Base-by-base conservation (phyloP, 2,888 invertebrate genomes). In the Drosophila subquinaria region DNA sequence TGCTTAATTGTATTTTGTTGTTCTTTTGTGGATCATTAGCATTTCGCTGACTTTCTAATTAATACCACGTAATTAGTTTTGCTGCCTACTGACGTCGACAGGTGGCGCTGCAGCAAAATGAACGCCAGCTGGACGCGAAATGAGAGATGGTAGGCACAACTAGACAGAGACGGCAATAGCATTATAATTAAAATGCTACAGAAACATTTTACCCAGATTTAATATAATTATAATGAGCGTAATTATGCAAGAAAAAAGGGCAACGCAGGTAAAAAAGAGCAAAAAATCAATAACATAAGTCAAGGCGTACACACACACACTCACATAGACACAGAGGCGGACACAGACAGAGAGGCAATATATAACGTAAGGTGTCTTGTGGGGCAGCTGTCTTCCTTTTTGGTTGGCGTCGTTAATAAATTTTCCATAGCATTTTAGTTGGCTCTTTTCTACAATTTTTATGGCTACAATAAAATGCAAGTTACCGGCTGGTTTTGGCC, bases 1-100 rank as follows among this genome's bases (percentile, higher is more conserved):
- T 0, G 17, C 1, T 40, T 27, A 53, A 10, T 13, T 9, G 4
- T 3, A 10, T n/a, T 47, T 36, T 36, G 27, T 59, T 42, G 40
- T 36, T 27, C 27, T 42, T 33, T 69, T 56, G 40, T 56, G 51
- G 38, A 70, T 64, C 76, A 77, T 77, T 77, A 77, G 79, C 76
- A 75, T 77, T 76, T 56, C 13, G 72, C 77, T 72, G 80, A 68
- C 62, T 81, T 77, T 79, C 68, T 88, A 86, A 86, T 86, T 86
- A 86, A 90, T 88, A 81, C 48, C 63, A 69, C 65, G 84, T 87
- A 86, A 86, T 90, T 90, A 88, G 83, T 78, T 88, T 65, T 65
- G 67, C 51, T 56, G 78, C 66, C 77, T 59, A 53, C 53, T 36
- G 63, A 45, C 56, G 71, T 20, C 82, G 71, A 50, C 79, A 81